phyloP scores from a whole-genome alignment of 2,113 vertebrate species.

The Leucopternis melanops region DNA sequence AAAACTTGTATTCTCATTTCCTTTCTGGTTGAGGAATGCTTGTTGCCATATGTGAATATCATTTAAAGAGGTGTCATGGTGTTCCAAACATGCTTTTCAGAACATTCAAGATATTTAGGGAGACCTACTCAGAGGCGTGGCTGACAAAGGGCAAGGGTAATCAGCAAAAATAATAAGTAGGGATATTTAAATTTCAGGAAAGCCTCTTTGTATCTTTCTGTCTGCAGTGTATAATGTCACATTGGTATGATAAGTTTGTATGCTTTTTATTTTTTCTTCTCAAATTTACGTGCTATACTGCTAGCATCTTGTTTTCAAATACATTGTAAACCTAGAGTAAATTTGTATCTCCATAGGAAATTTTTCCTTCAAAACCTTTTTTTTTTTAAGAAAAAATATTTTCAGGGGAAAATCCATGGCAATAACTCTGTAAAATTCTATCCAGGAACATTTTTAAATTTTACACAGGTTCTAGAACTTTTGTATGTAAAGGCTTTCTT shows the following conservation, averaged over 20 bases:
- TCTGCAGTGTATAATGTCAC: background rate
- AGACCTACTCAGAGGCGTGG: background rate
- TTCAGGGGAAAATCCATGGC: background rate
- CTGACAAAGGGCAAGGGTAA: background rate
- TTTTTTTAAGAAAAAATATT: background rate
- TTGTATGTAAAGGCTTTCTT: background rate
- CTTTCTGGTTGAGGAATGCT: constrained; percentile 17
- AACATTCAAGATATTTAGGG: background rate
- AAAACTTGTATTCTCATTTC: constrained; percentile 49
- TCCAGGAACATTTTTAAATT: background rate
- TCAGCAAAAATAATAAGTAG: background rate
- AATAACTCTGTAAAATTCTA: background rate
- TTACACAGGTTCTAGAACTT: background rate
- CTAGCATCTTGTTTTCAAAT: background rate
- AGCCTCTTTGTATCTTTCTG: background rate
- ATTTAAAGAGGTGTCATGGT: constrained; percentile 17
- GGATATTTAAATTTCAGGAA: background rate
- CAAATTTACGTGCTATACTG: background rate
- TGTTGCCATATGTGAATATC: constrained; percentile 36
- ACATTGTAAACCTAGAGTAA: background rate
- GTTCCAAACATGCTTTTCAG: background rate
- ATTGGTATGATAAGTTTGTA: background rate
- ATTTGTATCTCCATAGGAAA: background rate
- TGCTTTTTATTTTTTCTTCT: background rate
- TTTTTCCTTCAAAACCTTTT: background rate